Base-by-base conservation (phyloP, 2,797 vertebrate species). In the Platyrinchus mystaceus region DNA sequence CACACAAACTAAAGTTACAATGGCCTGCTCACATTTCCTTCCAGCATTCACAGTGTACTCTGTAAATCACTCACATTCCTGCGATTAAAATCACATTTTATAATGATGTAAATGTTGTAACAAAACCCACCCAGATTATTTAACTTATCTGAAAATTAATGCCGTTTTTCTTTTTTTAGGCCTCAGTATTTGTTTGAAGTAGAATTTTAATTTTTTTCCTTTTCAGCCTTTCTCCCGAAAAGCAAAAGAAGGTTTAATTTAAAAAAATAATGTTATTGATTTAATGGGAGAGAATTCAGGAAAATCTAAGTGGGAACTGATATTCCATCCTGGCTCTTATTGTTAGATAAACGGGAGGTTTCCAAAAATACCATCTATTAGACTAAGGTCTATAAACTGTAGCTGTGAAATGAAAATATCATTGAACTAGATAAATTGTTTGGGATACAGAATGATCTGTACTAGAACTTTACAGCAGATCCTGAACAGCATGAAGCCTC, bases 311-410 rank as follows among this genome's bases (percentile, higher is more conserved):
- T 67, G 80, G 88, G 90, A 94, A 58, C 85, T 89, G 75, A 91
- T 90, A 94, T 44, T 90, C 59, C 39, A 74, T 87, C 49, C 83
- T 90, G 63, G 77, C 67, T 93, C 90, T 91, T 60, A 84, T 39
- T 94, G 79, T 96, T 93, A 89, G 81, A 94, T 93, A 87, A 86
- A 95, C 10, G 36, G 34, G 78, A 85, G 70, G 92, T 93, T 95
- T 97, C 96, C 90, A 93, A 95, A 97, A 96, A 95, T 88, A 93
- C 39, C 87, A 73, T 55, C 83, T 92, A 88, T 89, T 93, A 93
- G 84, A 60, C 41, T 10, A 50, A 39, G 34, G 47, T 90, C 88
- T 91, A 93, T 92, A 93, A 96, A 96, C 79, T 89, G 94, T 91
- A 95, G 49, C 95, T 69, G 80, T 67, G 84, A 84, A 94, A 91